A percentile compares a stretch with the other conserved stretches of the same genome.
phyloP scores from a whole-genome alignment of 1,140 invertebrate species.

The Meteorus sp. region DNA sequence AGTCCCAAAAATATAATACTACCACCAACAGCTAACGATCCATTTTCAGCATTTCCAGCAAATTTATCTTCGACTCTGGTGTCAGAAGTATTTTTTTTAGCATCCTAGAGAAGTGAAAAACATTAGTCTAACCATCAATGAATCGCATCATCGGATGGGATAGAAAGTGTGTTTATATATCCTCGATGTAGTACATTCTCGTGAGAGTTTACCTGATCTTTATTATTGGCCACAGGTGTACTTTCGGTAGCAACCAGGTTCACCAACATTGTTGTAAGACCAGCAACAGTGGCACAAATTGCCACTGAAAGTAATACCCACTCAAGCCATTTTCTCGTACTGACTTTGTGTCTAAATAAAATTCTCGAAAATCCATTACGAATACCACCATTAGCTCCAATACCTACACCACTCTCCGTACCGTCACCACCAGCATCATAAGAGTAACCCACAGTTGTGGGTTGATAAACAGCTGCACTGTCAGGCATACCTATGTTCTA shows the following conservation, averaged over 20 bases:
- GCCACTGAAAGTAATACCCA: slow-evolving; percentile 51
- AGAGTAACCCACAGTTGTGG: slow-evolving; percentile 55
- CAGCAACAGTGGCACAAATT: slow-evolving; percentile 48
- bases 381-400: slow-evolving; percentile 39
- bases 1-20: slow-evolving; percentile 48
- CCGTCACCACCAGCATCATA: slow-evolving; percentile 51
- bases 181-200: not conserved
- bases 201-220: slow-evolving; percentile 12
- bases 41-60: slow-evolving; percentile 30
- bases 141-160: no score
- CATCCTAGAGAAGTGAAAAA: slow-evolving; percentile 27
- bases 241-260: slow-evolving; percentile 37
- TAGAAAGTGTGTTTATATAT: not conserved
- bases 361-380: slow-evolving; percentile 50
- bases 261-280: slow-evolving; percentile 48
- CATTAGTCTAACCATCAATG: slow-evolving; percentile 1
- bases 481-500: slow-evolving; percentile 43
- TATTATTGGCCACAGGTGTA: slow-evolving; percentile 30
- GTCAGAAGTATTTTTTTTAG: slow-evolving; percentile 25
- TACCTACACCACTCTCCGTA: slow-evolving; percentile 36
- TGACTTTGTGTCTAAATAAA: slow-evolving; percentile 54
- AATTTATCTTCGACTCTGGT: slow-evolving; percentile 39
- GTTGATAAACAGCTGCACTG: slow-evolving; percentile 56
- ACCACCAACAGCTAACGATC: slow-evolving; percentile 46
- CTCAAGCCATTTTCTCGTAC: slow-evolving; percentile 53